Conservation (phyloP, 2,888 invertebrate species). For the Hydroisotoma schaefferi region DNA sequence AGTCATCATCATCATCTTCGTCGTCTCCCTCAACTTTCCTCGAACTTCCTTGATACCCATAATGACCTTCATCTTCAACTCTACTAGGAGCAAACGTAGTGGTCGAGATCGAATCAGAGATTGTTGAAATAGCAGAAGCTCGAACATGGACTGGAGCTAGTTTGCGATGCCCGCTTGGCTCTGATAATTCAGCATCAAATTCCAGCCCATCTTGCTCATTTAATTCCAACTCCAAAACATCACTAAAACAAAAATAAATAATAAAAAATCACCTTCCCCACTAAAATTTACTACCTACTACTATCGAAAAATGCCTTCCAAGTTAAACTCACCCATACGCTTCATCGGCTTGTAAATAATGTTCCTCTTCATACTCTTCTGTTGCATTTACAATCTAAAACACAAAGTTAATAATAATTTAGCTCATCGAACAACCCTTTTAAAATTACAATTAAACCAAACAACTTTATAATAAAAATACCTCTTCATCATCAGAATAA, state of each 20-base stretch:
- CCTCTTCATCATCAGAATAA: slow-evolving; percentile 46
- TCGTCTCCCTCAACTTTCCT: slow-evolving; percentile 21
- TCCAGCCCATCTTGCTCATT: slow-evolving; percentile 39
- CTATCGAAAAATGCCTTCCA: too few species aligned
- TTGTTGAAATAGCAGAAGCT: slow-evolving; percentile 4
- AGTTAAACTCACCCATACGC: background rate
- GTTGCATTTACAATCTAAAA: background rate
- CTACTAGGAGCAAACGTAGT: background rate
- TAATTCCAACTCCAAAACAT: slow-evolving; percentile 33
- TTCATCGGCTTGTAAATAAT: background rate
- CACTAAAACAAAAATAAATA: slow-evolving; percentile 8
- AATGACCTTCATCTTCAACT: background rate
- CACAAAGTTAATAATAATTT: slow-evolving; percentile 1
- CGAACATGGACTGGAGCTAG: slow-evolving; percentile 11
- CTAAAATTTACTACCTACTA: too few species aligned
- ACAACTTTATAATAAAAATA: slow-evolving; percentile 6
- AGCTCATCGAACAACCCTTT: too few species aligned
- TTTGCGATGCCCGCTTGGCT: background rate
- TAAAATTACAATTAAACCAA: slow-evolving; percentile 6
- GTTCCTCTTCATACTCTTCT: background rate
- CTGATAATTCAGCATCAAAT: slow-evolving; percentile 7
- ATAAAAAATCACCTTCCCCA: slow-evolving; percentile 8
- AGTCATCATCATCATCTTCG: slow-evolving; percentile 40
- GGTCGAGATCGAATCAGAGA: background rate
- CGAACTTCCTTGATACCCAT: slow-evolving; percentile 10